Percentiles rank a stretch among this genome's conserved stretches.
Evolutionary conservation across 1,140 invertebrate genomes (phyloP).

Genomic region (Zophobas morio): DNA sequence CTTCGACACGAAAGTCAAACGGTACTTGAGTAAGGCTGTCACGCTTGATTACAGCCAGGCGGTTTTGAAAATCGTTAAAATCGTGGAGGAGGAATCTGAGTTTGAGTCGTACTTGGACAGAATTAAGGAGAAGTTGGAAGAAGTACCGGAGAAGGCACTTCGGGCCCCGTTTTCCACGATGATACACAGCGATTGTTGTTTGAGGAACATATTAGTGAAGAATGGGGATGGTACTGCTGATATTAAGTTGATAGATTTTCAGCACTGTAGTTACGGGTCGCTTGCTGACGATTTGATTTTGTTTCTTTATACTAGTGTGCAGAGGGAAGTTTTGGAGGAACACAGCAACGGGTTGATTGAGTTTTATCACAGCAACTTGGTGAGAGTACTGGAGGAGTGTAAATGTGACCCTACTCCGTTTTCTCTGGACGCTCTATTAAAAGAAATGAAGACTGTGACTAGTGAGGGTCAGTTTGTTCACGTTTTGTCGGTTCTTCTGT

Average conservation of each 20-base stretch:
- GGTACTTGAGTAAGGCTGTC: slow-evolving; percentile 55
- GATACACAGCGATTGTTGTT: background rate
- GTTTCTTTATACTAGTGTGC: slow-evolving; percentile 70
- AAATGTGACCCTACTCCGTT: slow-evolving; percentile 31
- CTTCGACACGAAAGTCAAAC: slow-evolving; percentile 66
- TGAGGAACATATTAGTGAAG: background rate
- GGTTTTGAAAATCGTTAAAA: too few relatives aligned
- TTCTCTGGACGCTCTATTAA: slow-evolving; percentile 16
- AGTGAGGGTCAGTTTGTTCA: slow-evolving; percentile 37
- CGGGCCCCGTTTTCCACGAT: background rate
- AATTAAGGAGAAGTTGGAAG: too few relatives aligned
- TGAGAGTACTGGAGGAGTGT: slow-evolving; percentile 41
- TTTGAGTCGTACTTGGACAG: too few relatives aligned
- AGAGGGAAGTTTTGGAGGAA: slow-evolving; percentile 61
- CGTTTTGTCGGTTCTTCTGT: background rate
- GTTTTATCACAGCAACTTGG: slow-evolving; percentile 66
- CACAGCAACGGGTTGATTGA: slow-evolving; percentile 67
- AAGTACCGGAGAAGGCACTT: too few relatives aligned
- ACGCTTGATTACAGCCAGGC: too few relatives aligned
- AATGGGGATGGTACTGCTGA: background rate
- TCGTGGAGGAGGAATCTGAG: background rate
- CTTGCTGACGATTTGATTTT: slow-evolving; percentile 71
- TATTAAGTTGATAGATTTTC: background rate
- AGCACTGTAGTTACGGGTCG: slow-evolving; percentile 62
- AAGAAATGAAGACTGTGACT: slow-evolving; percentile 49